Percentiles rank a stretch among this genome's conserved stretches.
phyloP scores from a whole-genome alignment of 2,888 invertebrate genomes.

The Tillus elongatus region DNA sequence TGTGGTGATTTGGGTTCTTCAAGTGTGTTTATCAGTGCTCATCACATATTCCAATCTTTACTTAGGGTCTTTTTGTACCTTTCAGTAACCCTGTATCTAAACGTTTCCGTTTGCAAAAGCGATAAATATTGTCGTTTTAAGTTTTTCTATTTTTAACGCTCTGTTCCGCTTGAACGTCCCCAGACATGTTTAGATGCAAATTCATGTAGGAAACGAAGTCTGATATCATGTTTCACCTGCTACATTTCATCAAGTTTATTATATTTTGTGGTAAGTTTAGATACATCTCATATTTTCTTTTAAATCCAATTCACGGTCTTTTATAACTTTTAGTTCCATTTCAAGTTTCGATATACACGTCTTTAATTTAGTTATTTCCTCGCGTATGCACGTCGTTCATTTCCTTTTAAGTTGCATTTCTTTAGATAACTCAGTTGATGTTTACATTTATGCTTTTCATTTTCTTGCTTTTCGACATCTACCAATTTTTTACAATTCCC shows the following conservation, averaged over 20 bases:
- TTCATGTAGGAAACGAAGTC: conserved; percentile 10
- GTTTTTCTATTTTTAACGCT: conserved; percentile 5
- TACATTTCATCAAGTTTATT: conserved; percentile 11
- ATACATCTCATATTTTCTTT: conserved; percentile 8
- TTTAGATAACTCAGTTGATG: conserved; percentile 8
- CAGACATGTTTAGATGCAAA: too few species aligned
- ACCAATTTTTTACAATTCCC: conserved; percentile 1
- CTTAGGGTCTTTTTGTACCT: too few species aligned
- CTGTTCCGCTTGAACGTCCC: neutral
- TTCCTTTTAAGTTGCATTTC: conserved; percentile 8
- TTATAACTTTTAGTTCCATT: neutral
- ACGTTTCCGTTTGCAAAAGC: conserved; percentile 18
- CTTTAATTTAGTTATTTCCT: conserved; percentile 5
- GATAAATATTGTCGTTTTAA: too few species aligned
- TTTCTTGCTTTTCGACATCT: conserved; percentile 6
- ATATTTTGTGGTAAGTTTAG: conserved; percentile 10
- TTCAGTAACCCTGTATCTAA: too few species aligned
- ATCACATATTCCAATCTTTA: too few species aligned
- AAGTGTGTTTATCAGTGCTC: too few species aligned
- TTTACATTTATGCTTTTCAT: conserved; percentile 5
- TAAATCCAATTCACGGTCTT: conserved; percentile 9
- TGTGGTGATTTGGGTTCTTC: too few species aligned
- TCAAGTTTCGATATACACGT: conserved; percentile 1
- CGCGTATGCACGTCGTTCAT: conserved; percentile 6
- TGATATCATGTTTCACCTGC: conserved; percentile 10